Evolutionary conservation across 2,888 invertebrate genomes (phyloP).

Genomic region (Euproctis similis): DNA sequence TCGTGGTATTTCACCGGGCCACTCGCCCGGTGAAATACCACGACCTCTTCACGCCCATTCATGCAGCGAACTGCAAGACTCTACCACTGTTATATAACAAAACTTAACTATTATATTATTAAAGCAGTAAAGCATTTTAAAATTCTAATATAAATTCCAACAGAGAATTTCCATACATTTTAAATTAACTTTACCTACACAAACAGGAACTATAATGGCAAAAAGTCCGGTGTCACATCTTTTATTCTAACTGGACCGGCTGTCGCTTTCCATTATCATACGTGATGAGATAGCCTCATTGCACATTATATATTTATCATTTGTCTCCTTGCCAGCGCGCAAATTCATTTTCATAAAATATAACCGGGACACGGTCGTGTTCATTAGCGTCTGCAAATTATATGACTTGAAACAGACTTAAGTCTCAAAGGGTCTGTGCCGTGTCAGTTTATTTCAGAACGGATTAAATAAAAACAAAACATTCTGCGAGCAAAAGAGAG

Average conservation of each 20-base stretch:
- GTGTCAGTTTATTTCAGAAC: slow-evolving; percentile 34
- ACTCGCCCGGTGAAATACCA: too few relatives aligned
- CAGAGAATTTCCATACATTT: too few relatives aligned
- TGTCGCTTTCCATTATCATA: slow-evolving; percentile 59
- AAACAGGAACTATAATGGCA: too few relatives aligned
- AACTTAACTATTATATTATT: too few relatives aligned
- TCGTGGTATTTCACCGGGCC: too few relatives aligned
- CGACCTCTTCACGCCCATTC: too few relatives aligned
- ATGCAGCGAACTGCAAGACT: too few relatives aligned
- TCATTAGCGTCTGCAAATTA: slow-evolving; percentile 38
- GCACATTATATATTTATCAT: slow-evolving; percentile 53
- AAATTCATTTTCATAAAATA: slow-evolving; percentile 28
- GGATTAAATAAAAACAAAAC: slow-evolving; percentile 8
- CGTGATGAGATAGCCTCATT: slow-evolving; percentile 43
- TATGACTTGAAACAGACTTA: slow-evolving; percentile 27
- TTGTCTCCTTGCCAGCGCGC: slow-evolving; percentile 24
- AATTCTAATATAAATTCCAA: too few relatives aligned
- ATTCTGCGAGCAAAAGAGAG: too few relatives aligned
- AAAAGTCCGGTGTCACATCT: slow-evolving; percentile 30
- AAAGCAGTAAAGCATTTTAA: too few relatives aligned
- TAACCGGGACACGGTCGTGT: slow-evolving; percentile 27
- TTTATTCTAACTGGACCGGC: slow-evolving; percentile 36
- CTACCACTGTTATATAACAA: too few relatives aligned
- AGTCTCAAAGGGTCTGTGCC: slow-evolving; percentile 33
- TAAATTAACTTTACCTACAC: too few relatives aligned